Base-by-base conservation (phyloP, 2,888 invertebrate genomes). In the Amphipyra berbera region DNA sequence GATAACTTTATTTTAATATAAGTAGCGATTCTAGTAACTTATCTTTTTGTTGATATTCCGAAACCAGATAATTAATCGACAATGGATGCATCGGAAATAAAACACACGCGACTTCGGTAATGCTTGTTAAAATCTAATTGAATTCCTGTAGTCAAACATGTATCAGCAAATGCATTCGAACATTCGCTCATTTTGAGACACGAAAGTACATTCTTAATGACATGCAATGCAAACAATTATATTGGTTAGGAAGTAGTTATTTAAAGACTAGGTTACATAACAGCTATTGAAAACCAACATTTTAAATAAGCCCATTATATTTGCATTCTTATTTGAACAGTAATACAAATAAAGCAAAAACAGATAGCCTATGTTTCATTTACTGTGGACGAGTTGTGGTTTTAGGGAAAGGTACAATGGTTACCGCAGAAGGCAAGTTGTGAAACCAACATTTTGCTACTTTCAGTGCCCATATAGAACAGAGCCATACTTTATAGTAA, bases 251-350 rank as follows among this genome's bases (percentile, higher is more conserved):
- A 68, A 49, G 27, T 45, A 38, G 13, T 21, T 41, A 41, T 21
- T 6, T 55, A 15, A 21, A 55, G 3, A 37, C 40, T 37, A 45
- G 10, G 3, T 55, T 52, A 44, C 8, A 15, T 60, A 59, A 47
- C n/a, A 40, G 10, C 3, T 2, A 30, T 48, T 44, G 38, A 54
- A 59, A 41, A 42, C 6, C 5, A 56, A 45, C 4, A 33, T 44
- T 49, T 66, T 40, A 44, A 48, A 66, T 47, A 21, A 40, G 59
- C 14, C 9, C 44, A 50, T 61, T 58, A 46, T 50, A 50, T 57
- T 35, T 6, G 12, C 1, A 44, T 52, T 45, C 13, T 44, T 60
- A 38, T 66, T 72, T 54, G 42, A 49, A 42, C 9, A 46, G 40
- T 6, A 41, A 33, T 44, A 15, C 27, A 35, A 37, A 35, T 14